Evolutionary conservation across 2,888 invertebrate genomes (phyloP).

Genomic region (Cantharis flavilabris): DNA sequence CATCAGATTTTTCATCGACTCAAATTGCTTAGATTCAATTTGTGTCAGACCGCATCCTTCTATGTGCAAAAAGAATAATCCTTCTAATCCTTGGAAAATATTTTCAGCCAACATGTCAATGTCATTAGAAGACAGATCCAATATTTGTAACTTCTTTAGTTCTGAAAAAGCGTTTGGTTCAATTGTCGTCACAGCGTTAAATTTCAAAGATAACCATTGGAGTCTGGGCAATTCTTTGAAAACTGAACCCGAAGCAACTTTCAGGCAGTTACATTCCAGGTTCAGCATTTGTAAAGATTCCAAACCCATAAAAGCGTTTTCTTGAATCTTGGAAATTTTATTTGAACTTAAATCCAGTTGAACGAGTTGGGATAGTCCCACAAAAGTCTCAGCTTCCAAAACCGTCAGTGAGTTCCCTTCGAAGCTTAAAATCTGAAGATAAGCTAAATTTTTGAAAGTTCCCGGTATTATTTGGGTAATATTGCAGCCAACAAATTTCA

Average conservation of each 20-base stretch:
- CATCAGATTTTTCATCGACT: neutral
- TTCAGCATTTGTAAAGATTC: neutral
- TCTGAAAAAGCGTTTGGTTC: neutral
- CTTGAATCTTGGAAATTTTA: neutral
- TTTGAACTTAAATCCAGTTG: neutral
- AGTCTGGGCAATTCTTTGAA: neutral
- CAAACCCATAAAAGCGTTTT: neutral
- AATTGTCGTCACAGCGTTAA: neutral
- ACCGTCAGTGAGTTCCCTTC: neutral
- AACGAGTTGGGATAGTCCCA: neutral
- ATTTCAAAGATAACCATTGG: neutral
- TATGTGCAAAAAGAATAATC: neutral
- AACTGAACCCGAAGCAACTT: neutral
- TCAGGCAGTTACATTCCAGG: neutral
- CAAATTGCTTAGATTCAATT: neutral
- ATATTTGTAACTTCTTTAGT: neutral
- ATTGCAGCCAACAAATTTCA: neutral
- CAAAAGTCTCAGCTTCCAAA: neutral
- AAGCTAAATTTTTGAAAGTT: neutral
- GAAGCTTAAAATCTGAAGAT: neutral
- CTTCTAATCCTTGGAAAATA: neutral
- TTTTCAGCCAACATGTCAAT: neutral
- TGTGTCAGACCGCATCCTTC: neutral
- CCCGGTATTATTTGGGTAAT: neutral
- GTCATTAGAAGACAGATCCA: neutral